Percentiles rank a stretch among this genome's conserved stretches.
Evolutionary conservation across 2,888 invertebrate genomes (phyloP).

Genomic region (Choristoneura rosaceana): DNA sequence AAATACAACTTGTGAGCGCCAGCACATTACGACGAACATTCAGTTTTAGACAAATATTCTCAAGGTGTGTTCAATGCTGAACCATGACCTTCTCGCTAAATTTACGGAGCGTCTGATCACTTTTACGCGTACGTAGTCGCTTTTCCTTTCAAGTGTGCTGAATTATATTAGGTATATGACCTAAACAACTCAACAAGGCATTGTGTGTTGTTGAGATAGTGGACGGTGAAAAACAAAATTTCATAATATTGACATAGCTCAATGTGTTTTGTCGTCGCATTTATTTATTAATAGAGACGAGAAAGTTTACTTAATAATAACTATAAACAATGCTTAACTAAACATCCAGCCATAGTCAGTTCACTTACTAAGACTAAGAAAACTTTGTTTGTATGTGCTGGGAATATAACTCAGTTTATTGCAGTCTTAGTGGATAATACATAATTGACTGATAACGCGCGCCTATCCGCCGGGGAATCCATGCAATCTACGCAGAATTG

Average conservation of each 20-base stretch:
- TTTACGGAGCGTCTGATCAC: constrained; percentile 26
- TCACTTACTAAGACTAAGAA: background rate
- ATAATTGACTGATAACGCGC: constrained; percentile 34
- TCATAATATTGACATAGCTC: constrained; percentile 21
- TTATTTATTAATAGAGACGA: constrained; percentile 1
- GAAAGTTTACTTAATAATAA: background rate
- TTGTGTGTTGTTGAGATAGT: background rate
- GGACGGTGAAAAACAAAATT: background rate
- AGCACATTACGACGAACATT: constrained; percentile 17
- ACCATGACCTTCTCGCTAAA: constrained; percentile 36
- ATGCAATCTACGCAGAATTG: constrained; percentile 42
- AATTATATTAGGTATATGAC: constrained; percentile 14
- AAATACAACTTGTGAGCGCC: background rate
- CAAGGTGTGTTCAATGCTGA: constrained; percentile 39
- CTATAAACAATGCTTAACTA: constrained; percentile 3
- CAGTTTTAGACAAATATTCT: constrained; percentile 35
- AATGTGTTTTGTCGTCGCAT: constrained; percentile 1
- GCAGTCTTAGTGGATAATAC: constrained; percentile 22
- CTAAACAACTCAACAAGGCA: background rate
- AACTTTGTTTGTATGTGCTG: background rate
- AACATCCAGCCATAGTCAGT: background rate
- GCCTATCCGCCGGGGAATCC: constrained; percentile 37
- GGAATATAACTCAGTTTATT: constrained; percentile 22
- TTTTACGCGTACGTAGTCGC: constrained; percentile 19
- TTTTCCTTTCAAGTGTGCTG: constrained; percentile 22